Evolutionary conservation across 1,140 invertebrate species (phyloP).

Genomic region (Coelopa frigida): DNA sequence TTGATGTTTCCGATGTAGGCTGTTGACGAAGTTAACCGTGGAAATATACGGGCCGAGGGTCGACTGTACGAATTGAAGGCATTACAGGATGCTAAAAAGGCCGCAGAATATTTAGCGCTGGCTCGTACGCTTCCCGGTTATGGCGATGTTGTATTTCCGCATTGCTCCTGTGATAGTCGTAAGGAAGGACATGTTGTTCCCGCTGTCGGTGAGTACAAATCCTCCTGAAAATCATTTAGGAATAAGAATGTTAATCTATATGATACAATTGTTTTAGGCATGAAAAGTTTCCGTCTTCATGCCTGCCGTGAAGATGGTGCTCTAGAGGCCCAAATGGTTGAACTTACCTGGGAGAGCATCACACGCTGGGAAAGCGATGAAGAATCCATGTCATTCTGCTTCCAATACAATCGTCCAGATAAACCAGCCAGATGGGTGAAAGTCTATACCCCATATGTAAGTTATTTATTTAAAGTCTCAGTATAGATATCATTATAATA

Average conservation of each 20-base stretch:
- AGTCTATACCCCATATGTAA: constrained; percentile 88
- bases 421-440: constrained; percentile 79
- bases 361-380: constrained; percentile 83
- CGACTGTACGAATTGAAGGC: constrained; percentile 92
- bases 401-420: constrained; percentile 75
- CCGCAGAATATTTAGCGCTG: constrained; percentile 80
- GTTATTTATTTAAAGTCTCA: constrained; percentile 39
- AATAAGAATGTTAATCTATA: background rate
- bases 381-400: constrained; percentile 81
- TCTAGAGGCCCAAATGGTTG: constrained; percentile 75
- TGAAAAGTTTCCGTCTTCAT: constrained; percentile 70
- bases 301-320: constrained; percentile 83
- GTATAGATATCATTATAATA: constrained; percentile 1
- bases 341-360: constrained; percentile 75
- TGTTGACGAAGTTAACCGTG: constrained; percentile 90
- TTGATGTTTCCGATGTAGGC: constrained; percentile 51
- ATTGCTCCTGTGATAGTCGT: constrained; percentile 88
- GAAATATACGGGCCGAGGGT: constrained; percentile 81
- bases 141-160: constrained; percentile 87
- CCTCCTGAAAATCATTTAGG: too few relatives aligned
- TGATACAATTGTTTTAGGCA: constrained; percentile 32
- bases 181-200: constrained; percentile 88
- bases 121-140: constrained; percentile 83
- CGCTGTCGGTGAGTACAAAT: constrained; percentile 59
- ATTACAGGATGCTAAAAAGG: constrained; percentile 81